Conservation (phyloP, 2,888 invertebrate genomes). For the Cephonodes hylas region DNA sequence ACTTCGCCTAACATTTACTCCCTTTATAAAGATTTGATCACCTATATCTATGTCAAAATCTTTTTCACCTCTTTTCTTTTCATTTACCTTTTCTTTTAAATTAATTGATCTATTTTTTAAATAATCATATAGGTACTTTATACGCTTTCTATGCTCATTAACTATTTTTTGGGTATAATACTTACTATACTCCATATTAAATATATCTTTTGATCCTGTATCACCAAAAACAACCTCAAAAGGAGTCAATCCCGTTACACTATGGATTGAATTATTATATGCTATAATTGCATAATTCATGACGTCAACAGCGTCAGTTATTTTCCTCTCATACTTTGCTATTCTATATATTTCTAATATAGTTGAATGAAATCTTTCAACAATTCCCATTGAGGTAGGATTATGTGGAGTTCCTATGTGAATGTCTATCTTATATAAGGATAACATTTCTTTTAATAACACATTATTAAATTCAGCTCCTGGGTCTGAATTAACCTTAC, state of each 20-base stretch:
- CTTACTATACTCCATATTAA: conserved; percentile 18
- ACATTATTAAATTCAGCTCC: too few relatives aligned
- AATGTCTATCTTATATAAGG: too few relatives aligned
- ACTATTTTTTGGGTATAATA: conserved; percentile 16
- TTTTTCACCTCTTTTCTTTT: neutral
- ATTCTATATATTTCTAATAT: conserved; percentile 1
- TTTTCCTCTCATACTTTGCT: neutral
- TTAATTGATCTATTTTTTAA: neutral
- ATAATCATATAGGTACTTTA: conserved; percentile 2
- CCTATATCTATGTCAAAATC: conserved; percentile 4
- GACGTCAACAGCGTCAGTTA: too few relatives aligned
- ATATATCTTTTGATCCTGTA: conserved; percentile 16
- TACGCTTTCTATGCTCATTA: neutral
- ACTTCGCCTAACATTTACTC: conserved; percentile 2
- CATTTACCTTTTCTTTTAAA: neutral
- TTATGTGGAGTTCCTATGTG: neutral
- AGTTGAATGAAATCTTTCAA: neutral
- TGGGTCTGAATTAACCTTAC: too few relatives aligned
- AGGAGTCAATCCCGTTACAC: too few relatives aligned
- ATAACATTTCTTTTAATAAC: too few relatives aligned
- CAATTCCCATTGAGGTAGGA: neutral
- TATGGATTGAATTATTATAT: too few relatives aligned
- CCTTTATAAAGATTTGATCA: conserved; percentile 3
- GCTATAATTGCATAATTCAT: too few relatives aligned
- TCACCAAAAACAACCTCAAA: conserved; percentile 22